Base-by-base conservation (phyloP, 2,113 vertebrate genomes). In the Seriola dumerili region DNA sequence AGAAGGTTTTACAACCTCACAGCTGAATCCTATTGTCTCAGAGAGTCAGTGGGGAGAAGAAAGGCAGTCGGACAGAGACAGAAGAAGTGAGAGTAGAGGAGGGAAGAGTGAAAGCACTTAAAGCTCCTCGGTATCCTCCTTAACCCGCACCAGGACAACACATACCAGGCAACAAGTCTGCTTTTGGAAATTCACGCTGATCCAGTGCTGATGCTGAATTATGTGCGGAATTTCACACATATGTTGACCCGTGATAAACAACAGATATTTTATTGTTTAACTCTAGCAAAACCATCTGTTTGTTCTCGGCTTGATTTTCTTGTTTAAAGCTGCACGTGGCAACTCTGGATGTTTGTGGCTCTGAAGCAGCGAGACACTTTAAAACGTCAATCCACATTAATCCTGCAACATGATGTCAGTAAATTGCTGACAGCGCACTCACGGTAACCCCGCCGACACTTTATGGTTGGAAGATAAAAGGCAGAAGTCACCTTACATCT, bases 11-110 rank as follows among this genome's bases (percentile, higher is more conserved):
- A 94, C 81, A 73, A 85, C 89, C 89, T 91, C 87, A 77, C 94
- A 94, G 94, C 93, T 95, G 94, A 91, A 94, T 92, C 81, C 78
- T 52, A 93, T 95, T 93, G 93, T 93, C 81, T 87, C 73, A 54
- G 50, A 88, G 84, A 89, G 83, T 88, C 70, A 69, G 61, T 44
- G 76, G 72, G n/a, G 86, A 87, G 68, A 81, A 86, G 74, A 87
- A 80, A 86, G 83, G 73, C 68, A 8, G 67, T 70, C 55, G 57
- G 83, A 80, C 67, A 50, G 66, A 90, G 70, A 89, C 55, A 54
- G 79, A 88, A 44, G 84, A 86, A 84, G 77, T 88, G 88, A 82
- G 72, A 88, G 92, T 62, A 81, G 76, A 86, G 69, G 73, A 52
- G 84, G 36, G 70, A 82, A 85, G 80, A 85, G 52, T 85, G 84